Base-by-base conservation (phyloP, 2,888 invertebrate genomes). In the Meiosimyza platycephala region DNA sequence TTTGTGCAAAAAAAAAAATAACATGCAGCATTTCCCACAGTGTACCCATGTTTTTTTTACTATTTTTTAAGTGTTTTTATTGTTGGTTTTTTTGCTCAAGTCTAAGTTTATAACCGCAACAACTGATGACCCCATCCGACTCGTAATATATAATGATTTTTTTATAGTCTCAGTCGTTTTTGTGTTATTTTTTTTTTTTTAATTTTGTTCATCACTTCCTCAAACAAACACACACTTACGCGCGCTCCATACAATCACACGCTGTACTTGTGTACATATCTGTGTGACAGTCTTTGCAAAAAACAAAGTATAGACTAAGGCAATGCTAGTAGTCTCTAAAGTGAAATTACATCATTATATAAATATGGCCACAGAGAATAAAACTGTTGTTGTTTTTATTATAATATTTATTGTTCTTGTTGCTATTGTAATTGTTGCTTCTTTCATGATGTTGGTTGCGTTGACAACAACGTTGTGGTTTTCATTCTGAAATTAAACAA, bases 341-440 rank as follows among this genome's bases (percentile, higher is more conserved):
- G 52, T 52, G 16, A 57, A 55, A 72, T 68, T 68, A 68, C 48
- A 47, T 68, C 68, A 72, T 72, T 72, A 72, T 69, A 69, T 72
- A 72, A 72, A 72, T 72, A 69, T 72, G 69, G 64, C 72, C 72
- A 50, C 64, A 22, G 72, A 72, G 72, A 51, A 51, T 71, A 55
- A n/a, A 16, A 55, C 6, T 40, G 6, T 54, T 18, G 54, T 54
- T 54, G n/a, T 55, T 55, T 40, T 40, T 40, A 40, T 40, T 40
- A 40, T 40, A 40, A 40, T 40, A 40, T 40, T 40, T 40, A 40
- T 40, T 40, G 40, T 40, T 40, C 9, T 6, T 40, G 40, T 40
- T 40, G 40, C 2, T 40, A 40, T 40, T 40, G 40, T 40, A 40
- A 40, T 40, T 40, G 40, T 40, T 40, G 40, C 40, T 40, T 40